Evolutionary conservation across 2,888 invertebrate genomes (phyloP).

Genomic region (Netelia melanura): DNA sequence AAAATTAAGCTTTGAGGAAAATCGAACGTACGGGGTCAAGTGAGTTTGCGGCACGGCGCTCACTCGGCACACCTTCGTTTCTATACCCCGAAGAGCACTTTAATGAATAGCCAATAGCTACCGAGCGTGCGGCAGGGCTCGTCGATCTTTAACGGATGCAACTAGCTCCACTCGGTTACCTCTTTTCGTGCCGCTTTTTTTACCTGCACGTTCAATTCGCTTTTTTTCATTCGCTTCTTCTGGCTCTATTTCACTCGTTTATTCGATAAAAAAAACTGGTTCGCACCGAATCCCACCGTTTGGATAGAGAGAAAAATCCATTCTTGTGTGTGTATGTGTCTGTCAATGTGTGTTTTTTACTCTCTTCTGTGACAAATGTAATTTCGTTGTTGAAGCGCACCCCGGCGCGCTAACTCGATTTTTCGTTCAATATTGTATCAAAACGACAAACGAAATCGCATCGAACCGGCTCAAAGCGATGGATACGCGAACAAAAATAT

Average conservation of each 20-base stretch:
- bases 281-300: conserved; percentile 37
- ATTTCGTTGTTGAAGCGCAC: too few relatives aligned
- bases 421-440: too few relatives aligned
- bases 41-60: conserved; percentile 18
- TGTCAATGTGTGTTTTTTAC: too few relatives aligned
- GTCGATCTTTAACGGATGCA: conserved; percentile 43
- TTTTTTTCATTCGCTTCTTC: conserved; percentile 17
- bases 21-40: conserved; percentile 18
- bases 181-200: conserved; percentile 40
- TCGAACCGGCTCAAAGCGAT: too few relatives aligned
- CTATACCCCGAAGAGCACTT: conserved; percentile 42
- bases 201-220: conserved; percentile 2
- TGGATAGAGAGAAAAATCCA: not conserved
- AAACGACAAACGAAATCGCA: too few relatives aligned
- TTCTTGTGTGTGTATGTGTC: not conserved
- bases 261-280: conserved; percentile 54
- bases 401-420: too few relatives aligned
- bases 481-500: too few relatives aligned
- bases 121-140: conserved; percentile 10
- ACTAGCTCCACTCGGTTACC: conserved; percentile 34
- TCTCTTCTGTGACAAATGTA: too few relatives aligned
- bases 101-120: conserved; percentile 45
- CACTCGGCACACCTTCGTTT: conserved; percentile 16
- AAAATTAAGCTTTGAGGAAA: conserved; percentile 58
- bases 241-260: conserved; percentile 21